phyloP scores from a whole-genome alignment of 2,888 invertebrate genomes.

The Scelioninae gen. 1 region DNA sequence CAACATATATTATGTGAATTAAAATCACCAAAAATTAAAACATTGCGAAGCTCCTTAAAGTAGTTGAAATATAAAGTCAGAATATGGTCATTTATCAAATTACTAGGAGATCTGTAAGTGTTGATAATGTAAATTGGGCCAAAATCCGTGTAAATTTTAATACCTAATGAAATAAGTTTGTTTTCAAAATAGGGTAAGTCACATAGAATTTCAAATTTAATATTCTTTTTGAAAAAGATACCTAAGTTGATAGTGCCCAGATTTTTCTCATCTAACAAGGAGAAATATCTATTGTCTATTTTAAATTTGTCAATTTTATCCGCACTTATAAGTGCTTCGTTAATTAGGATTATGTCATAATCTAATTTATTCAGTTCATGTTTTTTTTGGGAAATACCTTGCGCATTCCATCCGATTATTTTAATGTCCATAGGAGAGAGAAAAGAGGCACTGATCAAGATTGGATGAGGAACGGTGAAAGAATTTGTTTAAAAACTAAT shows the following conservation, averaged over 20 bases:
- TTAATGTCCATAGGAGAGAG: too few relatives aligned
- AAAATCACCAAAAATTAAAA: slow-evolving; percentile 25
- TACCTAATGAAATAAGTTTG: slow-evolving; percentile 18
- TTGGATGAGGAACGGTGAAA: too few relatives aligned
- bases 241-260: background rate
- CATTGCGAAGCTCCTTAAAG: background rate
- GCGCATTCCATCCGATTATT: too few relatives aligned
- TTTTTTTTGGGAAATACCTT: too few relatives aligned
- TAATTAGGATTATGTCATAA: too few relatives aligned
- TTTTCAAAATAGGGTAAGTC: slow-evolving; percentile 16
- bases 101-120: slow-evolving; percentile 21
- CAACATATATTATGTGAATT: slow-evolving; percentile 11
- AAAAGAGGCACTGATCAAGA: too few relatives aligned
- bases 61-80: slow-evolving; percentile 25
- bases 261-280: too few relatives aligned
- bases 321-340: too few relatives aligned
- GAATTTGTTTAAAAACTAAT: too few relatives aligned
- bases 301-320: too few relatives aligned
- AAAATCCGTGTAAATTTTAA: slow-evolving; percentile 1
- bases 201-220: slow-evolving; percentile 28
- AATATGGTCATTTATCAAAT: background rate
- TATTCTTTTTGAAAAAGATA: slow-evolving; percentile 20
- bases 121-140: slow-evolving; percentile 19
- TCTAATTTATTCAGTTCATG: too few relatives aligned
- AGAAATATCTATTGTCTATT: too few relatives aligned